These are phyloP conservation scores for Vanessa tameamea DNA, from an alignment of 1,140 invertebrate genomes.

Conservation along the genomic window DNA sequence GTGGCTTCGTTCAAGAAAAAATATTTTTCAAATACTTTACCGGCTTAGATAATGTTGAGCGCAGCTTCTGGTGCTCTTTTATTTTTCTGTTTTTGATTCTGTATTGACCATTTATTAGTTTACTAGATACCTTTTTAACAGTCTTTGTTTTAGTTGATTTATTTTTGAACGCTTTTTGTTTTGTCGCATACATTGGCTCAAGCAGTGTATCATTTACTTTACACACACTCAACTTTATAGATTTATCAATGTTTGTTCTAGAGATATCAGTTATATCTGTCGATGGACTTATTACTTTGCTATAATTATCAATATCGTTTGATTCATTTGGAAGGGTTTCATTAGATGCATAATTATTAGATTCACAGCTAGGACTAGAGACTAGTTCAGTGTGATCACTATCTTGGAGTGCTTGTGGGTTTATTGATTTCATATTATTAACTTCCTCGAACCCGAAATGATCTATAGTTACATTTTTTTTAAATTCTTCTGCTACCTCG, in stretches of 20 bases:
- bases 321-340: no score
- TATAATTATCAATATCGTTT: no score
- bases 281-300: no score
- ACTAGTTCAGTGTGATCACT: background rate
- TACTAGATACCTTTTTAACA: slow-evolving; percentile 44
- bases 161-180: slow-evolving; percentile 32
- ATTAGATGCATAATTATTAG: no score
- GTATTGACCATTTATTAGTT: slow-evolving; percentile 15
- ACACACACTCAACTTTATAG: background rate
- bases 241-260: background rate
- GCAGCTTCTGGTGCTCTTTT: slow-evolving; percentile 32
- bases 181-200: slow-evolving; percentile 2
- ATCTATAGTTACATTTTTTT: background rate
- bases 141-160: slow-evolving; percentile 40
- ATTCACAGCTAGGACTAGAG: no score
- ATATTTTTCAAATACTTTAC: slow-evolving; percentile 38
- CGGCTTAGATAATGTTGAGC: slow-evolving; percentile 45
- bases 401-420: background rate
- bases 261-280: no score
- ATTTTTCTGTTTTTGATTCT: slow-evolving; percentile 40
- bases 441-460: no score
- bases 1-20: background rate
- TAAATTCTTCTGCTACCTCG: background rate
- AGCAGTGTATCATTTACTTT: background rate
- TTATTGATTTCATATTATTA: background rate